Evolutionary conservation across 2,113 vertebrate species (phyloP), one percentile per base, ranked within the genome.

Genomic region (Eolophus roseicapilla): DNA sequence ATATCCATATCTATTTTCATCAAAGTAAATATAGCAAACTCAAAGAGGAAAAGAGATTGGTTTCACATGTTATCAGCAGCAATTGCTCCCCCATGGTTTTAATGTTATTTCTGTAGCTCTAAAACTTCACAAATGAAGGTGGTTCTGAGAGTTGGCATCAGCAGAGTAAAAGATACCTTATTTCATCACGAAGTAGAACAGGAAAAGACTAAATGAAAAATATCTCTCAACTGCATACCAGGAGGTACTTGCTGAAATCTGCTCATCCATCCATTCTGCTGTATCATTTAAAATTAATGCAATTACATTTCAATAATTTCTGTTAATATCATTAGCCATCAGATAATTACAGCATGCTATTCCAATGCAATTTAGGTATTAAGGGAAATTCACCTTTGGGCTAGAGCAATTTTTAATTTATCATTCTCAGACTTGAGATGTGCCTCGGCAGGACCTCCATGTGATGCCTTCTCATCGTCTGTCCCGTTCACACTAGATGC

Each of bases 401-500:
- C 99, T 91, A 99, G 93, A 9, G 97, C 98, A 20, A 98, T 97
- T 98, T 99, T 99, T 65, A 99, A 97, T 92, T 98, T 98, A 85
- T 99, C 98, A 4, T 99, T 99, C 97, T 99, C 99, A 4, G 96
- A 99, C 96, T 98, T 98, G 83, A 99, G 98, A 84, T 98, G 97
- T 2, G 98, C 92, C 57, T 98, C 98, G 2, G 98, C 97, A 6
- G 99, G 98, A 29, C 97, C 95, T 1, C 97, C 97, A 0, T 99
- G 98, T 3, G 97, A 99, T 47, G 99, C 99, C 86, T 99, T 99
- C 91, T 99, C 99, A 28, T 99, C 99, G 0, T 99, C 99, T 0
- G 99, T 99, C 46, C 99, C 99, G 0, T 99, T 99, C 60, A 99
- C 97, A n/a, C 99, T 99, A 69, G 99, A 99, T 1, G 99, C 98